phyloP scores from a whole-genome alignment of 2,113 vertebrate species.

The Ia io region DNA sequence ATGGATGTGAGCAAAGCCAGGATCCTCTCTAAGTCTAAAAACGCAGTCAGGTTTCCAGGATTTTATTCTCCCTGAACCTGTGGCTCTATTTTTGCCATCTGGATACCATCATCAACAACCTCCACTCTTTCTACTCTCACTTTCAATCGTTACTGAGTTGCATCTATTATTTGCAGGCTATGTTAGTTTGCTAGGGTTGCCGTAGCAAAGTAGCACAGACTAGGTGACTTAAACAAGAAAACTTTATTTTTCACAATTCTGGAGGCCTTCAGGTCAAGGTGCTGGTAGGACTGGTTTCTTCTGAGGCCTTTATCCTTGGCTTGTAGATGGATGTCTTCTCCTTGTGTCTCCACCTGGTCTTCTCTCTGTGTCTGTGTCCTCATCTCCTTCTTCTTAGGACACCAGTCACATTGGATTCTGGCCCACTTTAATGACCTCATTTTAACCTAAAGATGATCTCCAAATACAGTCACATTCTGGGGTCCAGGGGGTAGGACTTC shows the following conservation, averaged over 20 bases:
- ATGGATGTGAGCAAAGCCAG: neutral
- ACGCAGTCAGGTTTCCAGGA: neutral
- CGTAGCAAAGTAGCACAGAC: neutral
- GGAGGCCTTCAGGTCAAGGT: neutral
- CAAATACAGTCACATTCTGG: neutral
- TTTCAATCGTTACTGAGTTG: neutral
- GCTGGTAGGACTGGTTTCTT: neutral
- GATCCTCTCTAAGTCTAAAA: neutral
- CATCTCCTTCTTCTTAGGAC: neutral
- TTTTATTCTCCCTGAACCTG: neutral
- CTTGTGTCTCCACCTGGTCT: neutral
- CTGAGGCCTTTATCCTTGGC: neutral
- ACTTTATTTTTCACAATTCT: neutral
- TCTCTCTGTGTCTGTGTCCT: neutral
- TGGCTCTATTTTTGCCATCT: neutral
- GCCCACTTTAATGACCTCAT: neutral
- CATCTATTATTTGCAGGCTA: neutral
- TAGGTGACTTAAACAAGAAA: neutral
- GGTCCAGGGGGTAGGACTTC: neutral
- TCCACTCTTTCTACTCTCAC: neutral
- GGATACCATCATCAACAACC: fast-evolving
- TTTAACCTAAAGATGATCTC: neutral
- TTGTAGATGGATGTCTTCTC: neutral
- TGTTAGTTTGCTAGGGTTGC: neutral
- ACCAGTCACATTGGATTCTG: neutral